Base-by-base conservation (phyloP, 2,113 vertebrate genomes). In the Pelecanoides urinatrix region DNA sequence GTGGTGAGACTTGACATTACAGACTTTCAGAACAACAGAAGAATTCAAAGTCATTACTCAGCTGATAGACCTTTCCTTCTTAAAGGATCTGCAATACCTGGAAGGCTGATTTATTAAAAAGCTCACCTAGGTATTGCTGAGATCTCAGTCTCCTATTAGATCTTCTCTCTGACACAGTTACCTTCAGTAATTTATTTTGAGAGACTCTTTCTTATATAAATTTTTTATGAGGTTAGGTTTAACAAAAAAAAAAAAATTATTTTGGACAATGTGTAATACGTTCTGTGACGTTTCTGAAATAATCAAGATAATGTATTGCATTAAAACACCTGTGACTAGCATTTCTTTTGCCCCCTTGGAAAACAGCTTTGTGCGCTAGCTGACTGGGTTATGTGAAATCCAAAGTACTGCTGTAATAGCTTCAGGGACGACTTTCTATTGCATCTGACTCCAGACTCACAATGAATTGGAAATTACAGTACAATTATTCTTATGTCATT, bases 81-180 rank as follows among this genome's bases (percentile, higher is more conserved):
- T 76, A 81, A 88, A 97, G 89, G 93, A 88, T 50, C 65, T 87
- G 80, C 72, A 76, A 73, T 78, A 91, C 93, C 85, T 92, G 83
- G 73, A 92, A 97, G 96, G 92, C 88, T 97, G 94, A 94, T 96
- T 97, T 96, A 92, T 96, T 96, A 73, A 96, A 96, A 97, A 96
- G 47, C 76, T 93, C 91, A 94, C 90, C 77, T 77, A 94, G 85
- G 62, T 86, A 50, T 82, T 67, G 85, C 91, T 81, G 86, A 79
- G 84, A 88, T 59, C 59, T 93, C 95, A 4, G 32, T 81, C 80
- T 78, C 78, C 63, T 81, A 13, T 92, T 71, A 96, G 88, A 96
- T 92, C 78, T 93, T 92, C 78, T 92, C 84, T 95, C 78, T 95
- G 93, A 23, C 63, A 52, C 55, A 47, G 77, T 77, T 96, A 71